Percentiles rank a stretch among this genome's conserved stretches.
phyloP scores from a whole-genome alignment of 2,797 vertebrate genomes.

The Xyrichtys novacula region DNA sequence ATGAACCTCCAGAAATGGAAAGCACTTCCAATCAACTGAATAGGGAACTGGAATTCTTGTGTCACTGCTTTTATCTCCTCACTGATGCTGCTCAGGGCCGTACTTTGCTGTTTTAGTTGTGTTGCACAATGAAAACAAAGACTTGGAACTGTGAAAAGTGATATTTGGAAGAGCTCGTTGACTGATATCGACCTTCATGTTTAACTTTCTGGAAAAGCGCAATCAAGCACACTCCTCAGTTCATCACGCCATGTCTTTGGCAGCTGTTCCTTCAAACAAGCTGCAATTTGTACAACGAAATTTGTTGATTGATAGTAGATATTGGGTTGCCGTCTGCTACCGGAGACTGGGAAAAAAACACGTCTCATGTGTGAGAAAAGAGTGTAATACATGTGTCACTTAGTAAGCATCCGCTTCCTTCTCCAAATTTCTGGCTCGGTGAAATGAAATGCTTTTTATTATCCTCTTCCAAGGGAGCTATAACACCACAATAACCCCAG shows the following conservation, averaged over 20 bases:
- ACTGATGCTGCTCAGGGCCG: too few relatives aligned
- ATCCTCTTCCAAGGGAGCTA: slow-evolving; percentile 60
- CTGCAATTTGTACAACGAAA: slow-evolving; percentile 13
- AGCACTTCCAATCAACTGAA: too few relatives aligned
- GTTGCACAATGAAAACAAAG: background rate
- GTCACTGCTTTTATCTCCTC: too few relatives aligned
- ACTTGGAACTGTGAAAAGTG: background rate
- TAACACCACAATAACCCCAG: slow-evolving; percentile 67
- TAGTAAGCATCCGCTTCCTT: slow-evolving; percentile 62
- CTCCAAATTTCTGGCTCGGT: slow-evolving; percentile 57
- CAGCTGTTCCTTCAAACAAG: slow-evolving; percentile 3
- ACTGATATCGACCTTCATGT: background rate
- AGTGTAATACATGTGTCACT: slow-evolving; percentile 47
- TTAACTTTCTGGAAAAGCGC: background rate
- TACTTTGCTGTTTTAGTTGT: too few relatives aligned
- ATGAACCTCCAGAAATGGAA: too few relatives aligned
- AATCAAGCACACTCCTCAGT: background rate
- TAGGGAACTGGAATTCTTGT: too few relatives aligned
- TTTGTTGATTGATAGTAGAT: slow-evolving; percentile 31
- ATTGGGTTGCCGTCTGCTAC: slow-evolving; percentile 40
- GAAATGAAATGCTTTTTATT: slow-evolving; percentile 72
- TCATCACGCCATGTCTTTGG: background rate
- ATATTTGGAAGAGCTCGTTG: background rate
- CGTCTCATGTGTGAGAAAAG: slow-evolving; percentile 19
- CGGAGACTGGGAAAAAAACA: slow-evolving; percentile 12